Evolutionary conservation across 2,797 vertebrate genomes (phyloP).

Genomic region (Aeoliscus strigatus): DNA sequence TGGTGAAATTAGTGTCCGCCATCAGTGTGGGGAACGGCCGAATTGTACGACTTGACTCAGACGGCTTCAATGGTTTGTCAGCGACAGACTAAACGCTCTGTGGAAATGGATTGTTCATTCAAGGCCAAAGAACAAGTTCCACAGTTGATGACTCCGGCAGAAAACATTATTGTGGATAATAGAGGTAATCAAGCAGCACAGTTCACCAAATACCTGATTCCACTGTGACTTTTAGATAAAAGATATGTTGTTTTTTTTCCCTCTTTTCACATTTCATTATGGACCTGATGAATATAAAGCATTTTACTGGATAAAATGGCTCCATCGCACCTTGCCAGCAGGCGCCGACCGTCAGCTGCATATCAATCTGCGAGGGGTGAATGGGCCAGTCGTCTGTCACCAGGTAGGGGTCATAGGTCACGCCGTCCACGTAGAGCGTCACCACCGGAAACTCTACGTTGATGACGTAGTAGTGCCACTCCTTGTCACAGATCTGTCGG

Average conservation of each 20-base stretch:
- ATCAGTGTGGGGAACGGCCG: conserved; percentile 48
- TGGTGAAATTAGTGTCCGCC: conserved; percentile 56
- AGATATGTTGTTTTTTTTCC: too few species aligned
- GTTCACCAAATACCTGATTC: not conserved
- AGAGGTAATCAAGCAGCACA: conserved; percentile 6
- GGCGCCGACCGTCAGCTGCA: conserved; percentile 94
- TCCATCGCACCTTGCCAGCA: conserved; percentile 91
- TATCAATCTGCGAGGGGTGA: conserved; percentile 92
- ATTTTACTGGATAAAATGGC: too few species aligned
- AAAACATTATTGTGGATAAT: conserved; percentile 9
- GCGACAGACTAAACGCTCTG: conserved; percentile 36
- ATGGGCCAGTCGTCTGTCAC: conserved; percentile 99
- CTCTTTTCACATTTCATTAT: too few species aligned
- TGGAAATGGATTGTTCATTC: conserved; percentile 54
- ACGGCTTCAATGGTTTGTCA: conserved; percentile 45
- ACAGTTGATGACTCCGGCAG: conserved; percentile 20
- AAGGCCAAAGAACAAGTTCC: conserved; percentile 42
- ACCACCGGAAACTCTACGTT: conserved; percentile 93
- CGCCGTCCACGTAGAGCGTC: conserved; percentile 91
- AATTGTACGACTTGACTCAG: conserved; percentile 40
- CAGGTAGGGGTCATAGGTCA: conserved; percentile 93
- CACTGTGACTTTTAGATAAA: conserved; percentile 5
- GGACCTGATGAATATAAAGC: too few species aligned
- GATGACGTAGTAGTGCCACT: conserved; percentile 98
- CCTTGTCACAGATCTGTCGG: conserved; percentile 94